Percentiles rank a stretch among this genome's conserved stretches.
Conservation (phyloP, 1,140 invertebrate genomes). For the Mamestra configurata region DNA sequence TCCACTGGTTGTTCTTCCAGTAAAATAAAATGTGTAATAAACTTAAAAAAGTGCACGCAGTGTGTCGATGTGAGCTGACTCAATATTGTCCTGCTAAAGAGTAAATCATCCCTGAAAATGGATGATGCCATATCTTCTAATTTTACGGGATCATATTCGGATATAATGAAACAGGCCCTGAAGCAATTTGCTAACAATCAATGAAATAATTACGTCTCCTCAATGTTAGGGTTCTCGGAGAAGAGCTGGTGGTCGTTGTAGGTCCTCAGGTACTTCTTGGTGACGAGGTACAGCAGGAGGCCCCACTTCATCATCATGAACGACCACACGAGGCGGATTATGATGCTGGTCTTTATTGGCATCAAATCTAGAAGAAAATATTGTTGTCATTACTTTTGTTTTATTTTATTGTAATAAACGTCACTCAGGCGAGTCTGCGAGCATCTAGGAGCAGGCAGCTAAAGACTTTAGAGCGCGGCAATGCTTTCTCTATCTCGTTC, state of each 20-base stretch:
- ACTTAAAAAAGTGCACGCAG: too few species aligned
- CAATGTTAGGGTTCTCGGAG: constrained; percentile 80
- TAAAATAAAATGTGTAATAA: too few species aligned
- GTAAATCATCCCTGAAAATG: too few species aligned
- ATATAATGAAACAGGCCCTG: not conserved
- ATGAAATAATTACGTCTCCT: constrained; percentile 72
- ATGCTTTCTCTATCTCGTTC: too few species aligned
- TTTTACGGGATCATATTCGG: not conserved
- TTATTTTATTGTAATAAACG: too few species aligned
- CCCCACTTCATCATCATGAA: constrained; percentile 85
- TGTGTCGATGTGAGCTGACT: too few species aligned
- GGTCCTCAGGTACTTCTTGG: constrained; percentile 75
- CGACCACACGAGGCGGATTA: constrained; percentile 78
- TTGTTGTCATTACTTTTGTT: constrained; percentile 18
- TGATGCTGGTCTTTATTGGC: constrained; percentile 75
- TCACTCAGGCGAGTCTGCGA: too few species aligned
- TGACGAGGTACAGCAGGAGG: constrained; percentile 71
- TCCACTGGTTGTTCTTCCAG: too few species aligned
- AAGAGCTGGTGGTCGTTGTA: constrained; percentile 82
- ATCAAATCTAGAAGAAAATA: constrained; percentile 69
- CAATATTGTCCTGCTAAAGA: too few species aligned
- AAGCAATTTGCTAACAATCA: constrained; percentile 38
- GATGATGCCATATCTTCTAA: too few species aligned
- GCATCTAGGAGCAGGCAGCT: too few species aligned
- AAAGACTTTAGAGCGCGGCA: too few species aligned